These are phyloP conservation scores for Octodonta nipae DNA, from an alignment of 2,888 invertebrate species.

Conservation along the genomic window DNA sequence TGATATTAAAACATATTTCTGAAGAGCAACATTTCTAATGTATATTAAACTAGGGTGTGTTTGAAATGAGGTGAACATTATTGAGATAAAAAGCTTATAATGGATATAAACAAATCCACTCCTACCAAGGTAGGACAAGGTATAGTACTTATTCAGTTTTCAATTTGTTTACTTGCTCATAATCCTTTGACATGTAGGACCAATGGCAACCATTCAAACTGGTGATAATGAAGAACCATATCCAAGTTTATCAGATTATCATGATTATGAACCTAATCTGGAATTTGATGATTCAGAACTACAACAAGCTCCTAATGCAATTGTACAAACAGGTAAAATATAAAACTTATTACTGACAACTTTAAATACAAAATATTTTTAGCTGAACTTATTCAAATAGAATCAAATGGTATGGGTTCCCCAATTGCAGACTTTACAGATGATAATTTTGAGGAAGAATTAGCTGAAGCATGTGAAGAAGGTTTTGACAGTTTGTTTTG, in stretches of 20 bases:
- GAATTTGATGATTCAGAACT: slow-evolving; percentile 94
- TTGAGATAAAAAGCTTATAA: too few relatives aligned
- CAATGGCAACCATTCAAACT: too few relatives aligned
- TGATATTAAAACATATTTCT: too few relatives aligned
- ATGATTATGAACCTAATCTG: slow-evolving; percentile 88
- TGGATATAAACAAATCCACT: slow-evolving; percentile 13
- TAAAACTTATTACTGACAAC: too few relatives aligned
- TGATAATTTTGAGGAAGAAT: slow-evolving; percentile 80
- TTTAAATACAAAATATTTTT: too few relatives aligned
- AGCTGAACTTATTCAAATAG: slow-evolving; percentile 32
- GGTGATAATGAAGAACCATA: slow-evolving; percentile 53
- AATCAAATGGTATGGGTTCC: slow-evolving; percentile 41
- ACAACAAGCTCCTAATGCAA: slow-evolving; percentile 46
- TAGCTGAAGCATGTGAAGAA: slow-evolving; percentile 48
- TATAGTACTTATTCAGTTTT: too few relatives aligned
- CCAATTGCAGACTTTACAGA: slow-evolving; percentile 71
- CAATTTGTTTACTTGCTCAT: too few relatives aligned
- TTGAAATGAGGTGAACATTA: too few relatives aligned
- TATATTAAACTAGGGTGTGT: too few relatives aligned
- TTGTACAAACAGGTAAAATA: slow-evolving; percentile 51
- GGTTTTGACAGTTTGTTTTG: slow-evolving; percentile 30
- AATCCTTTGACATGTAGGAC: too few relatives aligned
- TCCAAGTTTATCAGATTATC: slow-evolving; percentile 79
- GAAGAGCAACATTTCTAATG: too few relatives aligned
- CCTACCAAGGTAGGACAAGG: slow-evolving; percentile 14